These are phyloP conservation scores for Enteromius mattozi DNA, from an alignment of 2,797 vertebrate species.

Conservation along the genomic window DNA sequence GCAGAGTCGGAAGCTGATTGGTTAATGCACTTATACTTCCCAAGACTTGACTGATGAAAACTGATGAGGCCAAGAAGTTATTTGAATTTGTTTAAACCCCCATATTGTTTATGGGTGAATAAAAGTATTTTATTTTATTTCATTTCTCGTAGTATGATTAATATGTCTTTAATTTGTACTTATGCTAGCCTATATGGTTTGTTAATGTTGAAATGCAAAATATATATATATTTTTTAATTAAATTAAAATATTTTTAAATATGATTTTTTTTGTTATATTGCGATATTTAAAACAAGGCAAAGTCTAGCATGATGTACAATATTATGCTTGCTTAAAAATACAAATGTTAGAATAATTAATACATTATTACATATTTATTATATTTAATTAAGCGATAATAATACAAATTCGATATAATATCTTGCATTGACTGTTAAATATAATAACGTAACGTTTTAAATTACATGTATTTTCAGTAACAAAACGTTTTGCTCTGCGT, in stretches of 20 bases:
- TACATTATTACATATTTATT: not conserved
- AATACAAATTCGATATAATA: not conserved
- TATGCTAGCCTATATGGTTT: no score
- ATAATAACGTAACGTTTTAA: not conserved
- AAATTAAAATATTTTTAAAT: no score
- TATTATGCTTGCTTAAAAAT: not conserved
- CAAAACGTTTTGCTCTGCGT: not conserved
- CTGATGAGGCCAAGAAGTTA: not conserved
- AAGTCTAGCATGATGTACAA: not conserved
- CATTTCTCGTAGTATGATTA: no score
- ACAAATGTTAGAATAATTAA: not conserved
- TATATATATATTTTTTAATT: no score
- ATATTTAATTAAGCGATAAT: not conserved
- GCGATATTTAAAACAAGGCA: not conserved
- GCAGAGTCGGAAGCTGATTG: constrained; percentile 32
- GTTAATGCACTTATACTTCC: not conserved
- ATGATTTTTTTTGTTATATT: not conserved
- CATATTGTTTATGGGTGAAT: not conserved
- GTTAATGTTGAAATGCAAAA: no score
- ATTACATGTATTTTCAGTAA: not conserved
- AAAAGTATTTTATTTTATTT: no score
- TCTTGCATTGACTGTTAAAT: not conserved
- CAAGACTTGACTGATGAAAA: not conserved
- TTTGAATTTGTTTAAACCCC: not conserved
- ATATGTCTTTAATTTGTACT: no score